Evolutionary conservation across 1,140 invertebrate species (phyloP).

Genomic region (Diprion similis): DNA sequence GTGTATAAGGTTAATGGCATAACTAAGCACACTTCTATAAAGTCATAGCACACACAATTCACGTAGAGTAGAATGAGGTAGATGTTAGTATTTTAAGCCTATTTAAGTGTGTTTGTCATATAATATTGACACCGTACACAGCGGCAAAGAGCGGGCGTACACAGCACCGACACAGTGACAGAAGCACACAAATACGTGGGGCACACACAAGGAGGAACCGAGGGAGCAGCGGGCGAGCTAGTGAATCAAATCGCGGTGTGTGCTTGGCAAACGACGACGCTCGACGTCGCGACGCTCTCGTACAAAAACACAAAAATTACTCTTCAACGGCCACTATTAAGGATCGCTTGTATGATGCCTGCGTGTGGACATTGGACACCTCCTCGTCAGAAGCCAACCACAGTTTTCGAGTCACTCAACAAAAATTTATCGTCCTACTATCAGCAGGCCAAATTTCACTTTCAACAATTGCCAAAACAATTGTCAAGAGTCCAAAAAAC

Average conservation of each 20-base stretch:
- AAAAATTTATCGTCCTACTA: too few species aligned
- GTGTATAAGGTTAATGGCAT: slow-evolving; percentile 11
- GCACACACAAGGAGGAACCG: background rate
- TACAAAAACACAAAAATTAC: slow-evolving; percentile 14
- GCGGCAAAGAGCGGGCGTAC: slow-evolving; percentile 50
- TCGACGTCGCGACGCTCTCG: slow-evolving; percentile 13
- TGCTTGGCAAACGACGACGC: slow-evolving; percentile 52
- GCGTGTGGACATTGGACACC: too few species aligned
- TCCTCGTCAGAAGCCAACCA: too few species aligned
- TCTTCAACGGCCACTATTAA: background rate
- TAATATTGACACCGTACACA: slow-evolving; percentile 63
- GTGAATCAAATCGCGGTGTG: slow-evolving; percentile 54
- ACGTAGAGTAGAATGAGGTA: slow-evolving; percentile 50
- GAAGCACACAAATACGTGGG: slow-evolving; percentile 19
- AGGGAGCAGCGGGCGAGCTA: slow-evolving; percentile 36
- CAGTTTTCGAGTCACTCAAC: too few species aligned
- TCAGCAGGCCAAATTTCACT: too few species aligned
- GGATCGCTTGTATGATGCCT: background rate
- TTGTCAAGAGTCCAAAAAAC: too few species aligned
- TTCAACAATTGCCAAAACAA: too few species aligned
- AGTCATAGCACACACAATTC: slow-evolving; percentile 54
- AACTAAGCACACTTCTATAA: slow-evolving; percentile 49
- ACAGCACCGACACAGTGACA: slow-evolving; percentile 21
- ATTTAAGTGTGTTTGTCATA: slow-evolving; percentile 63
- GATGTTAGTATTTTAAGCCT: slow-evolving; percentile 62